These are phyloP conservation scores for Archips xylosteana DNA, from an alignment of 2,888 invertebrate species.

Conservation along the genomic window DNA sequence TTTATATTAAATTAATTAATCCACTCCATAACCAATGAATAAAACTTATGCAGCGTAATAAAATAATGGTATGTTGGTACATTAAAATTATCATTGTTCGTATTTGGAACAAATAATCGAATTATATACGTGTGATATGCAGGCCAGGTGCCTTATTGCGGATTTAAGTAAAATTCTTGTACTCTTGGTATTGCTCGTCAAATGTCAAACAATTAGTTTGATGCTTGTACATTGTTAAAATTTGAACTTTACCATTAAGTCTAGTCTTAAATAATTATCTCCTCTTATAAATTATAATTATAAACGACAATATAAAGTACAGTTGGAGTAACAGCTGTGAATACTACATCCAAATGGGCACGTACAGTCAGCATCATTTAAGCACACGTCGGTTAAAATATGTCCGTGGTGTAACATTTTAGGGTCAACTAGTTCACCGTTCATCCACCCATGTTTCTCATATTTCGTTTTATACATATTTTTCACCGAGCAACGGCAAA, in stretches of 20 bases:
- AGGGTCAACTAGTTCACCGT: no score
- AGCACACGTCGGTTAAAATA: not conserved
- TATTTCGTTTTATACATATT: no score
- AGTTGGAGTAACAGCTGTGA: not conserved
- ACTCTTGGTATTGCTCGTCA: conserved; percentile 73
- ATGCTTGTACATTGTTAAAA: conserved; percentile 63
- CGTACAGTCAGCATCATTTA: not conserved
- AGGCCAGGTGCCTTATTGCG: conserved; percentile 62
- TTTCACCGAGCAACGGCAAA: no score
- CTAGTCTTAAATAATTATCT: conserved; percentile 55
- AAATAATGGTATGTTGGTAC: conserved; percentile 59
- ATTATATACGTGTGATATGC: conserved; percentile 63
- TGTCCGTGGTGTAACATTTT: no score
- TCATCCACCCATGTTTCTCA: no score
- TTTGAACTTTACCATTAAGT: conserved; percentile 64
- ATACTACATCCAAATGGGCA: not conserved
- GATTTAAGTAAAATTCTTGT: conserved; percentile 64
- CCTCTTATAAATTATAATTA: conserved; percentile 45
- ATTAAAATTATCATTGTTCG: conserved; percentile 54
- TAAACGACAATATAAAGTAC: conserved; percentile 43
- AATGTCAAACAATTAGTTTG: conserved; percentile 61
- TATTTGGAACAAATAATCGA: conserved; percentile 61
- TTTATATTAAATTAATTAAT: conserved; percentile 64
- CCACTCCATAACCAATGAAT: conserved; percentile 73
- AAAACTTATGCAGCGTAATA: conserved; percentile 70